Evolutionary conservation across 1,140 invertebrate species (phyloP).

Genomic region (Aphaenogaster ashmeadi): DNA sequence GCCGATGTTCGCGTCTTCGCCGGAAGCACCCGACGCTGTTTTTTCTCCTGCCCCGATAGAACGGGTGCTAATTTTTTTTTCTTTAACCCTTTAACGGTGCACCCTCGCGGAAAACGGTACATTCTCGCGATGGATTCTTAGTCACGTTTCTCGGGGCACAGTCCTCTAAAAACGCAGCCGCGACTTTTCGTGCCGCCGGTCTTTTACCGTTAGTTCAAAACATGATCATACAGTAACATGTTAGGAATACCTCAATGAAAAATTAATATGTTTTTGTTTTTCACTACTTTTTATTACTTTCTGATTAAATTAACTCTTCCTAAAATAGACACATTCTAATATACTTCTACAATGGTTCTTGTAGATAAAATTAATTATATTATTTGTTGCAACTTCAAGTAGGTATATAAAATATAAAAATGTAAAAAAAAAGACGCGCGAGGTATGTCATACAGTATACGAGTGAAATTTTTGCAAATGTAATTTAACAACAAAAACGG

Average conservation of each 20-base stretch:
- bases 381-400: neutral
- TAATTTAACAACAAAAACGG: constrained; percentile 6
- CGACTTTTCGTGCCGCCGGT: neutral
- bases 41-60: constrained; percentile 33
- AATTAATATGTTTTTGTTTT: neutral
- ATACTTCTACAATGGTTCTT: neutral
- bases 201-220: constrained; percentile 20
- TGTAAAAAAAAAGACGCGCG: neutral
- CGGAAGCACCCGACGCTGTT: constrained; percentile 55
- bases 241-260: neutral
- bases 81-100: constrained; percentile 55
- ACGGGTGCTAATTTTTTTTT: constrained; percentile 68
- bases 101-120: constrained; percentile 55
- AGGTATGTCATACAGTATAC: neutral
- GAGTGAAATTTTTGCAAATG: neutral
- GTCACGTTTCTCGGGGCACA: constrained; percentile 68
- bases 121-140: constrained; percentile 60
- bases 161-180: constrained; percentile 21
- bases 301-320: neutral
- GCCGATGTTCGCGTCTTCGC: constrained; percentile 44
- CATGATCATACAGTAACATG: neutral
- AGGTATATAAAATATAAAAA: neutral
- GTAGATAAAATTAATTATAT: neutral
- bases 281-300: neutral
- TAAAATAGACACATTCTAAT: neutral